phyloP scores from a whole-genome alignment of 2,888 invertebrate species.

The Resseliella maxima region DNA sequence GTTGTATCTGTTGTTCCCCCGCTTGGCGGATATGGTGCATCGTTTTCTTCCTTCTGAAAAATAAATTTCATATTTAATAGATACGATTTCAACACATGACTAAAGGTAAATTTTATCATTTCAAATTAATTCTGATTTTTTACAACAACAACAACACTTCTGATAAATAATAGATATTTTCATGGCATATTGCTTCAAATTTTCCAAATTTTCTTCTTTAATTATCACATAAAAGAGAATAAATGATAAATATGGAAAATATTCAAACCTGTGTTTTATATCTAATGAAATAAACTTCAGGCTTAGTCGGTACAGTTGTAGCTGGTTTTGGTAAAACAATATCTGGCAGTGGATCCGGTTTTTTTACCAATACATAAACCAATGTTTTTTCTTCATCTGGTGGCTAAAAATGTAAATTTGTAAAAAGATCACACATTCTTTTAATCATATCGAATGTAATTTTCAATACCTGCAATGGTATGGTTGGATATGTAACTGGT shows the following conservation, averaged over 20 bases:
- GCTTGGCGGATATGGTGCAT: slow-evolving; percentile 2
- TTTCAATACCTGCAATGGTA: not conserved
- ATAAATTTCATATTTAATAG: not conserved
- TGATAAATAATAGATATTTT: too few species aligned
- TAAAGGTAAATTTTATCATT: too few species aligned
- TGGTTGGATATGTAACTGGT: slow-evolving; percentile 16
- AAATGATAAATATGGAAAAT: not conserved
- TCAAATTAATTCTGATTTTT: too few species aligned
- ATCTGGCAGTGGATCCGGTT: slow-evolving; percentile 53
- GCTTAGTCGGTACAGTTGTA: slow-evolving; percentile 48
- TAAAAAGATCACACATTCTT: not conserved
- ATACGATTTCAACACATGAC: not conserved
- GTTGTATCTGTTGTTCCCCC: not conserved
- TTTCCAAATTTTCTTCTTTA: too few species aligned
- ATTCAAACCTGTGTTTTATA: slow-evolving; percentile 49
- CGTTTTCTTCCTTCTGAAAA: slow-evolving; percentile 3
- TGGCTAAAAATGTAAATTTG: not conserved
- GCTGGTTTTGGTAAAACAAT: slow-evolving; percentile 6
- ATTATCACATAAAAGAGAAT: too few species aligned
- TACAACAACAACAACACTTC: too few species aligned
- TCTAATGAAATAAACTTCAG: slow-evolving; percentile 56
- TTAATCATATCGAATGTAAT: too few species aligned
- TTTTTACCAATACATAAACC: slow-evolving; percentile 55
- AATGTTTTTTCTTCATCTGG: slow-evolving; percentile 56
- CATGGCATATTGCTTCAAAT: too few species aligned